These are phyloP conservation scores for Erebia palarica DNA, from an alignment of 2,888 invertebrate genomes.

Conservation along the genomic window DNA sequence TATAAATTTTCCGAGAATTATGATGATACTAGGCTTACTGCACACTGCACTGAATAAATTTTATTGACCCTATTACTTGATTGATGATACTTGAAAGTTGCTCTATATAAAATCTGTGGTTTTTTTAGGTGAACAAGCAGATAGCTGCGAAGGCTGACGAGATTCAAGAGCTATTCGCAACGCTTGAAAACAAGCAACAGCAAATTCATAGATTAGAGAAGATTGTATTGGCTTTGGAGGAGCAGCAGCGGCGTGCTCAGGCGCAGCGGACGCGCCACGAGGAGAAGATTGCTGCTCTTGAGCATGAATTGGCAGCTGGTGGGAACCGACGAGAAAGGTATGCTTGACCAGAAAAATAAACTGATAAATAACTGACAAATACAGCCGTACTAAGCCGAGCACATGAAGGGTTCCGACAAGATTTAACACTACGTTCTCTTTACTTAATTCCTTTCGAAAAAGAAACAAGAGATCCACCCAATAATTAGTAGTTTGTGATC, in stretches of 20 bases:
- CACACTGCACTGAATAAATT: too few relatives aligned
- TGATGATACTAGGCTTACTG: background rate
- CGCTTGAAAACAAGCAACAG: slow-evolving; percentile 79
- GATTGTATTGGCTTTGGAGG: slow-evolving; percentile 80
- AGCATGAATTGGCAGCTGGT: slow-evolving; percentile 73
- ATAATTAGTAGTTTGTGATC: too few relatives aligned
- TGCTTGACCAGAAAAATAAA: background rate
- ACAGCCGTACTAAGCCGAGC: too few relatives aligned
- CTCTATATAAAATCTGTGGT: background rate
- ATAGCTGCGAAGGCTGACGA: slow-evolving; percentile 78
- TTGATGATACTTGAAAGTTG: too few relatives aligned
- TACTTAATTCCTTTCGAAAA: too few relatives aligned
- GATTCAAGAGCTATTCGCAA: slow-evolving; percentile 76
- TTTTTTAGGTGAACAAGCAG: slow-evolving; percentile 74
- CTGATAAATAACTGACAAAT: too few relatives aligned
- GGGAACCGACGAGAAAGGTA: slow-evolving; percentile 68
- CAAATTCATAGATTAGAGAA: slow-evolving; percentile 81
- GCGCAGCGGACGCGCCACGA: slow-evolving; percentile 83
- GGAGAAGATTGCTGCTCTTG: slow-evolving; percentile 81
- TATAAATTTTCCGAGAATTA: slow-evolving; percentile 14
- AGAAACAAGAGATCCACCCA: too few relatives aligned
- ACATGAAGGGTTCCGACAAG: too few relatives aligned
- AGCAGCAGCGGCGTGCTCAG: slow-evolving; percentile 81
- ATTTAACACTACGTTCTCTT: too few relatives aligned
- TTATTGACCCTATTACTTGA: too few relatives aligned